Evolutionary conservation across 2,888 invertebrate genomes (phyloP), one percentile per base, ranked within the genome.

Genomic region (Dione juno): DNA sequence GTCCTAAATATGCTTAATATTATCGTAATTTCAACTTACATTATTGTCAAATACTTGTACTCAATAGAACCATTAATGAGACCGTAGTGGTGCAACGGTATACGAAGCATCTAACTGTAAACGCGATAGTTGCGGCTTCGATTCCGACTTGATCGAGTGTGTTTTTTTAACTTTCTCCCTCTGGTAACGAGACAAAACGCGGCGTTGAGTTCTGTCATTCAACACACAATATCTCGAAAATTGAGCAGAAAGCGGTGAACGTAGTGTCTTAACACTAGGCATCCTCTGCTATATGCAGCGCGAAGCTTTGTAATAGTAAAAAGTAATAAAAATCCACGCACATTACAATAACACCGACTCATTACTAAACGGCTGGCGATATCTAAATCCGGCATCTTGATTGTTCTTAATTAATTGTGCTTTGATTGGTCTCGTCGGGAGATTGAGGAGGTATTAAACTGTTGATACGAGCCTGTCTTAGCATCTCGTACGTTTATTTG

Each of bases 381-480:
- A 71, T 74, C 69, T 69, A 65, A 70, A 67, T 70, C 64, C 64
- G 16, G 58, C 53, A 70, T 70, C 72, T 70, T 58, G 72, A 74
- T 69, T 80, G 67, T 78, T 74, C 72, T 80, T 88, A 88, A 88
- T 88, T 87, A 88, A 88, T 88, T 88, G 83, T 81, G 76, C 78
- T 82, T 83, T 88, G 87, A 88, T 89, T 84, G 85, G 79, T 71
- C 78, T 78, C 80, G 82, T 82, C 86, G 80, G 78, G 81, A 77
- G 84, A 86, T 85, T 85, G 83, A 85, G 76, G 80, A 84, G 85
- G 84, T 85, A 87, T 86, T 82, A 82, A 83, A 77, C 81, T 81
- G 83, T 79, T 82, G 85, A 87, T 81, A 81, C 78, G 57, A 28
- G 45, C 28, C 11, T 43, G 61, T 61, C 61, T 61, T 61, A 61